These are phyloP conservation scores for Sebastes vulpes DNA, from an alignment of 2,797 vertebrate genomes.

Conservation along the genomic window DNA sequence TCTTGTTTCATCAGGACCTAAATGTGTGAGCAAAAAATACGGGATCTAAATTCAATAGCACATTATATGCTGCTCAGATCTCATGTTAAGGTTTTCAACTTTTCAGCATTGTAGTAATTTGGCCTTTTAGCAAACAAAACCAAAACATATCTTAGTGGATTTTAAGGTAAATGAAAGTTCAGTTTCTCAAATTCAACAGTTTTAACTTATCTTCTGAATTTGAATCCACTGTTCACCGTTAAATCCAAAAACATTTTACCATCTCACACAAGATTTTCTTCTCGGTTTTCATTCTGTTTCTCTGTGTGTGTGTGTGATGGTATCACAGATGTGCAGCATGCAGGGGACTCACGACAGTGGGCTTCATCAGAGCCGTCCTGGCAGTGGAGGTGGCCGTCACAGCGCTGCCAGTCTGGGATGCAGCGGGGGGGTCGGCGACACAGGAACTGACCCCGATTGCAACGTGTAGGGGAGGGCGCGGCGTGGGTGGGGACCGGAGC, in stretches of 20 bases:
- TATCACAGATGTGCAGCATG: background rate
- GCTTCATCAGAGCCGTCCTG: constrained; percentile 91
- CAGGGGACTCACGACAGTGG: constrained; percentile 90
- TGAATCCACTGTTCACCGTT: background rate
- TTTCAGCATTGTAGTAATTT: background rate
- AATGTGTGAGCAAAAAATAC: no score
- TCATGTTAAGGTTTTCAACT: background rate
- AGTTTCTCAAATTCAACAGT: background rate
- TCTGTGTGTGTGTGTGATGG: background rate
- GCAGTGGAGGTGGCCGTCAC: constrained; percentile 91
- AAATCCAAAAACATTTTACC: background rate
- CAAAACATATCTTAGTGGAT: background rate
- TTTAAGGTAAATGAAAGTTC: background rate
- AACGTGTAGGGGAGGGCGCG: constrained; percentile 75
- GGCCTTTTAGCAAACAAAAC: background rate
- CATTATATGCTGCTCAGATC: no score
- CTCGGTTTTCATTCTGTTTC: background rate
- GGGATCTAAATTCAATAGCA: no score
- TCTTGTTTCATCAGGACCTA: no score
- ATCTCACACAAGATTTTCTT: background rate
- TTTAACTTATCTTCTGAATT: background rate
- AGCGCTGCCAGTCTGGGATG: constrained; percentile 94
- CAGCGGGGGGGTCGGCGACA: constrained; percentile 89
- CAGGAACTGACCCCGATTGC: constrained; percentile 89
- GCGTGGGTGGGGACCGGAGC: constrained; percentile 54